phyloP scores from a whole-genome alignment of 2,797 vertebrate genomes.

The Bovichtus diacanthus region DNA sequence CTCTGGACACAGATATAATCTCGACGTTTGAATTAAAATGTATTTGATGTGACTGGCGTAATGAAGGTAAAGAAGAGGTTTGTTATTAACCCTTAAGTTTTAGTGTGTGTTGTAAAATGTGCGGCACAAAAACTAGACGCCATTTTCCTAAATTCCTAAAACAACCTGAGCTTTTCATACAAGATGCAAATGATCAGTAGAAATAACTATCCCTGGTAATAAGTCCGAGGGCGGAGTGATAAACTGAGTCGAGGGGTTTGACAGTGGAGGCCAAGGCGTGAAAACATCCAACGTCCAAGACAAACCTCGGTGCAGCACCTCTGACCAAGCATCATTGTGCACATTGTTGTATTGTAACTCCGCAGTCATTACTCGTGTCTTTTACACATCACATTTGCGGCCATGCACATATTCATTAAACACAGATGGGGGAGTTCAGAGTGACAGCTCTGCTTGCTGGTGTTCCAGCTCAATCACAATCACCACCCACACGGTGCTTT shows the following conservation, averaged over 20 bases:
- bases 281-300: too few relatives aligned
- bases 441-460: slow-evolving; percentile 10
- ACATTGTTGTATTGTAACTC: background rate
- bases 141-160: too few relatives aligned
- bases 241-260: too few relatives aligned
- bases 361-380: background rate
- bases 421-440: slow-evolving; percentile 1
- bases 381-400: slow-evolving; percentile 18
- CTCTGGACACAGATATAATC: background rate
- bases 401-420: slow-evolving; percentile 19
- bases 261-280: too few relatives aligned
- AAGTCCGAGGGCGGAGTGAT: too few relatives aligned
- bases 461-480: slow-evolving; percentile 27
- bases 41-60: background rate
- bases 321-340: background rate
- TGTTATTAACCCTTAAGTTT: too few relatives aligned
- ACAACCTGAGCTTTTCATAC: too few relatives aligned
- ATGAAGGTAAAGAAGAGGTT: too few relatives aligned
- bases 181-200: too few relatives aligned
- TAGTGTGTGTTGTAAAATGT: too few relatives aligned
- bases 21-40: background rate
- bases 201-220: too few relatives aligned
- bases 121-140: too few relatives aligned
- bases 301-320: background rate
- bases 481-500: slow-evolving; percentile 30